phyloP scores from a whole-genome alignment of 2,888 invertebrate species.

The Nephrotoma flavescens region DNA sequence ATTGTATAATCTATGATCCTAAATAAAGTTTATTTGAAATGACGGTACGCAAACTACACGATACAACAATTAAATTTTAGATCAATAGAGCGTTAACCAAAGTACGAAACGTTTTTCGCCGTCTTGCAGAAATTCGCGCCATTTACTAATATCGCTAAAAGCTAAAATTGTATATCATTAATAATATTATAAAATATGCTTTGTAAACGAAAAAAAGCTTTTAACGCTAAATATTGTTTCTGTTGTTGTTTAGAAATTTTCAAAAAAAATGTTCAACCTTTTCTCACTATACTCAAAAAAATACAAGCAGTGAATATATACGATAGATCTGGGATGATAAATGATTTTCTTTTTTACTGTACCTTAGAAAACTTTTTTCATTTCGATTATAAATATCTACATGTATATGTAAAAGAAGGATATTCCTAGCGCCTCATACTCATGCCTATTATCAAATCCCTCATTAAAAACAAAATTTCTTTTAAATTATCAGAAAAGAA shows the following conservation, averaged over 20 bases:
- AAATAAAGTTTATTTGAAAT: too few species aligned
- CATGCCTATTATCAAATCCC: too few species aligned
- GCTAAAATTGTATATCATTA: not conserved
- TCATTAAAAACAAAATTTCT: not conserved
- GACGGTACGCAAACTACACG: too few species aligned
- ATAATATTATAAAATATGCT: not conserved
- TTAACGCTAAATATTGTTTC: not conserved
- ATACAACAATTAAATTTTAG: too few species aligned
- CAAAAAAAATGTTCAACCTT: not conserved
- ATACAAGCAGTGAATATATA: not conserved
- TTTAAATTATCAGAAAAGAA: not conserved
- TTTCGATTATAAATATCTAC: not conserved
- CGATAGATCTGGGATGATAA: not conserved
- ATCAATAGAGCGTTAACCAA: too few species aligned
- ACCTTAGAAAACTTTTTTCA: not conserved
- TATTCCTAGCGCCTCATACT: not conserved
- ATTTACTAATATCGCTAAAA: not conserved
- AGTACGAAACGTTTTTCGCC: too few species aligned
- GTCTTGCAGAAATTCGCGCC: not conserved
- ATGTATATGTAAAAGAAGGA: not conserved
- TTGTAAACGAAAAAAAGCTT: not conserved
- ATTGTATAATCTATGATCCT: too few species aligned
- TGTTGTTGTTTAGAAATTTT: not conserved
- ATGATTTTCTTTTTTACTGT: not conserved
- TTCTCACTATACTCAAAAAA: not conserved